These are phyloP conservation scores for Archaeoteleia sp. DNA, from an alignment of 2,888 invertebrate genomes.

Conservation along the genomic window DNA sequence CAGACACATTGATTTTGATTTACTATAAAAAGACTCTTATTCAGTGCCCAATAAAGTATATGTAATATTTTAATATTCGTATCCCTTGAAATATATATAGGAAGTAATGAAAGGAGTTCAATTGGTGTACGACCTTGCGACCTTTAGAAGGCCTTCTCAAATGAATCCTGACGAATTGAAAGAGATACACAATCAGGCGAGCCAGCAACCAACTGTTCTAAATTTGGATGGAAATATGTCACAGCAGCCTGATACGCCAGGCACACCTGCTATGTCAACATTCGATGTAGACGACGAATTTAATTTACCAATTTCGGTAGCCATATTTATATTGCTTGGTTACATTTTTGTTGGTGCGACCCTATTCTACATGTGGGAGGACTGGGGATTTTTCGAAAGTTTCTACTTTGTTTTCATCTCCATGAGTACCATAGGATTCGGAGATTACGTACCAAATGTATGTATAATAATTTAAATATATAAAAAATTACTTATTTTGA, in stretches of 20 bases:
- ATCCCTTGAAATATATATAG: constrained; percentile 76
- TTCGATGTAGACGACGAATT: constrained; percentile 94
- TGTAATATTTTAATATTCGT: no score
- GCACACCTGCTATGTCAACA: constrained; percentile 85
- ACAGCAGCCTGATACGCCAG: constrained; percentile 78
- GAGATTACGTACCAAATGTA: constrained; percentile 90
- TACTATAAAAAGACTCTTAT: no score
- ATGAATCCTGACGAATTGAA: constrained; percentile 79
- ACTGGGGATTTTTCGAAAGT: constrained; percentile 94
- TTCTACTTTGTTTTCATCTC: constrained; percentile 98
- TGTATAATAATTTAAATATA: constrained; percentile 32
- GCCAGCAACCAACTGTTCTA: constrained; percentile 62
- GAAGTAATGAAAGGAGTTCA: constrained; percentile 91
- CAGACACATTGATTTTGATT: no score
- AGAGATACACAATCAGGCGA: constrained; percentile 67
- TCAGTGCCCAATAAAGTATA: no score
- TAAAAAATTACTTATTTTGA: no score
- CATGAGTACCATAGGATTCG: constrained; percentile 98
- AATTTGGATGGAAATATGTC: constrained; percentile 74
- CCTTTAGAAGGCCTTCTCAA: constrained; percentile 83
- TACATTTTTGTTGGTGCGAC: constrained; percentile 93
- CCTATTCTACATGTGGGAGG: constrained; percentile 85
- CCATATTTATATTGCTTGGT: constrained; percentile 86
- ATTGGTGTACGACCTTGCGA: constrained; percentile 87
- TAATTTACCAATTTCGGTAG: constrained; percentile 93